Evolutionary conservation across 2,888 invertebrate species (phyloP), one percentile per base, ranked within the genome.

Genomic region (Leptura quadrifasciata): DNA sequence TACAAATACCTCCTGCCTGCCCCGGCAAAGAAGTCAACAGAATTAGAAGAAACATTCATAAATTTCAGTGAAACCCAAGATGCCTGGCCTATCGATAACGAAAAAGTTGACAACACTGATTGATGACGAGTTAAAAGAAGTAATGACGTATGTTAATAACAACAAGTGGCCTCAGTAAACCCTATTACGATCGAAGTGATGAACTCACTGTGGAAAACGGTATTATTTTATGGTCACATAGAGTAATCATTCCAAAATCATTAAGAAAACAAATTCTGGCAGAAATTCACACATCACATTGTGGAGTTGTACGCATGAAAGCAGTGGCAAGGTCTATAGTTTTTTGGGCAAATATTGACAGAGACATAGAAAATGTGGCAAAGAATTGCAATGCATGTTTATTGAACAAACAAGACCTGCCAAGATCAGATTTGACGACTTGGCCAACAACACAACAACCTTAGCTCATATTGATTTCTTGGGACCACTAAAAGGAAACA

Each of bases 391-490:
- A 61, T 15, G 72, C 67, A 15, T 86, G 86, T 78, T 77, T 80
- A 57, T 47, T 73, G 31, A 74, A 79, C 35, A 83, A 80, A 61
- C 85, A 83, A 72, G 80, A 83, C 39, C 82, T 85, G 65, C 75
- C 74, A 12, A 85, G 84, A 81, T 77, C 80, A 9, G 55, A 21
- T 21, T 17, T 72, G 27, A 72, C 72, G 12, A 72, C 82, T 24
- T 84, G 82, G 79, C 79, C 75, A 47, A 82, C 78, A 73, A 73
- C 87, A 18, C 76, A 73, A 2, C 74, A 79, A 57, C 83, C 85
- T 17, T 88, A 18, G 75, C 89, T 4, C 89, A 90, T 80, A 80
- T 88, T 10, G 90, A 90, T 79, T 89, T 87, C 82, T 88, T 88
- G 10, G 89, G 88, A 4, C 65, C 61, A 15, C 17, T 63, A 8